Evolutionary conservation across 2,797 vertebrate species (phyloP), one percentile per base, ranked within the genome.

Genomic region (Agapornis canus): DNA sequence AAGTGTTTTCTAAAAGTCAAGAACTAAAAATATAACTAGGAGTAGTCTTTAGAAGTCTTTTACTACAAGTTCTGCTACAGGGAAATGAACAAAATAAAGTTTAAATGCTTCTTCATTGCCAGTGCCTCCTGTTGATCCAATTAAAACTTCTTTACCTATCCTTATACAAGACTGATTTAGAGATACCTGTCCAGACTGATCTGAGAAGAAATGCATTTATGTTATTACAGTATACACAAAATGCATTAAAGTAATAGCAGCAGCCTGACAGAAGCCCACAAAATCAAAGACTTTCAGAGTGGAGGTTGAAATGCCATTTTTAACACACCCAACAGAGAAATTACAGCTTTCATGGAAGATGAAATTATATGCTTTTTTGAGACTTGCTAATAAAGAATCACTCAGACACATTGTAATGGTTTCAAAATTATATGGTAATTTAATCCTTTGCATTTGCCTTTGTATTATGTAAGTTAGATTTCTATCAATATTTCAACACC

Each of bases 401-500:
- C 84, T 94, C 69, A 65, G 72, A 80, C 76, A 91, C 59, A 79
- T 72, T 71, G 54, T 81, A 94, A 92, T 93, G 61, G 69, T 69
- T 92, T 89, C 54, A 69, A 93, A 94, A 96, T 95, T 80, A 94
- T 45, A 94, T 48, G 64, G 86, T 89, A 64, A 80, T 95, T 95
- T 90, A 92, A 92, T 91, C 63, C 57, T 88, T 77, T 90, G 65
- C 76, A 73, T 95, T 94, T 86, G 65, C 87, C 92, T 87, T 94
- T 92, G 51, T 88, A 56, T 93, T 89, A 95, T 90, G 75, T 72
- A 90, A 94, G 61, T 81, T 81, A 94, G 84, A 93, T 85, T 95
- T 95, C 76, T 91, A 91, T 54, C 91, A 97, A 92, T 65, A 81
- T 66, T 95, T 93, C 82, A 91, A 88, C 68, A 78, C 31, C 8